phyloP scores from a whole-genome alignment of 2,888 invertebrate species.

The Danaus chrysippus region DNA sequence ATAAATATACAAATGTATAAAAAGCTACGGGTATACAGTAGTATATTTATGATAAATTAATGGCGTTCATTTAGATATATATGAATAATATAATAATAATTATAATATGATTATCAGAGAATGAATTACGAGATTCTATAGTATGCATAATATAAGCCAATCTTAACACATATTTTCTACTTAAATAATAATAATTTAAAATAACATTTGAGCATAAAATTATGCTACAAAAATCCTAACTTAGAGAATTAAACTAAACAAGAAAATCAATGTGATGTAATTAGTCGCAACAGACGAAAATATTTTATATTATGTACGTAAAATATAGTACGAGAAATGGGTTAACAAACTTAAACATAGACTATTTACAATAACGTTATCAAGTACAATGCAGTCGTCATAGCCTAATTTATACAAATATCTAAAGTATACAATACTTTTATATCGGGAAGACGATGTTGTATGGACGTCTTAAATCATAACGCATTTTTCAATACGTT shows the following conservation, averaged over 20 bases:
- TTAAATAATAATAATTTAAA: no score
- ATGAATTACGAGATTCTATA: no score
- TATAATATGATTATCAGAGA: not conserved
- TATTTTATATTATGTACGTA: not conserved
- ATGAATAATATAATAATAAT: not conserved
- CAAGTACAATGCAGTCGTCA: conserved; percentile 55
- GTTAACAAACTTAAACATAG: conserved; percentile 15
- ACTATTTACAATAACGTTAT: conserved; percentile 36
- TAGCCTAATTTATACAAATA: conserved; percentile 38
- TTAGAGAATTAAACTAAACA: not conserved
- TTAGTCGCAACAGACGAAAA: conserved; percentile 11
- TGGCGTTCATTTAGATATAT: conserved; percentile 5
- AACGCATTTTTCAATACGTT: no score
- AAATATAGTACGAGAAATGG: conserved; percentile 32
- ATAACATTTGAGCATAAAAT: not conserved
- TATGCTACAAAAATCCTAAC: not conserved
- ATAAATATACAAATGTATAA: conserved; percentile 66
- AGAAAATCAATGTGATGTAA: conserved; percentile 13
- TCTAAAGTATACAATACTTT: conserved; percentile 18
- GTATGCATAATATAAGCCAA: no score
- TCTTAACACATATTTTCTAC: no score
- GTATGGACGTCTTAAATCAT: not conserved
- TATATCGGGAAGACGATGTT: not conserved
- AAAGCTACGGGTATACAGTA: conserved; percentile 36
- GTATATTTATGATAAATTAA: conserved; percentile 2